A percentile compares a stretch with the other conserved stretches of the same genome.
These are phyloP conservation scores for Kryptopterus vitreolus DNA, from an alignment of 2,797 vertebrate species.

Conservation along the genomic window DNA sequence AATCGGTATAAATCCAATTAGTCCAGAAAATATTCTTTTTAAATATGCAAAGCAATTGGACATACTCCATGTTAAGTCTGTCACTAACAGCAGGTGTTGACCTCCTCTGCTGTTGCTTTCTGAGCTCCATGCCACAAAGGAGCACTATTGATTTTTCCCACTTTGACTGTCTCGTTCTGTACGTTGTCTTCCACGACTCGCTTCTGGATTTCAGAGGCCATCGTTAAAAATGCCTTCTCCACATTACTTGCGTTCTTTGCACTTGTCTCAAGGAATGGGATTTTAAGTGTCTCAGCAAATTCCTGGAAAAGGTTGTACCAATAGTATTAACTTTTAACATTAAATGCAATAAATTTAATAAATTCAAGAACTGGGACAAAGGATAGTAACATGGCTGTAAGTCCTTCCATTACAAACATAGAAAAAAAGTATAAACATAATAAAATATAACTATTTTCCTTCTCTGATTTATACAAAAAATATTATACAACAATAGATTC, in stretches of 20 bases:
- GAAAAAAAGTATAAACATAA: neutral
- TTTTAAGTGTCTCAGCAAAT: slow-evolving; percentile 69
- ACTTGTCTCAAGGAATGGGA: slow-evolving; percentile 78
- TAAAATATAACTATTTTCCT: neutral
- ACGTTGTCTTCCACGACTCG: slow-evolving; percentile 69
- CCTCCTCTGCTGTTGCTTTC: slow-evolving; percentile 62
- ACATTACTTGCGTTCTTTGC: slow-evolving; percentile 76
- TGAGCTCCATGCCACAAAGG: slow-evolving; percentile 73
- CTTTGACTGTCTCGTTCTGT: slow-evolving; percentile 60
- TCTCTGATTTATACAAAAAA: neutral
- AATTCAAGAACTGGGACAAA: neutral
- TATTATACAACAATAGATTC: neutral
- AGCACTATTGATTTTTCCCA: slow-evolving; percentile 72
- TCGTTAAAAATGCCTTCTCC: slow-evolving; percentile 71
- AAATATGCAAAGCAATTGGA: slow-evolving; percentile 25
- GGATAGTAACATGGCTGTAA: neutral
- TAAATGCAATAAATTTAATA: neutral
- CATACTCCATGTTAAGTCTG: neutral
- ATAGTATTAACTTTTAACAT: slow-evolving; percentile 10
- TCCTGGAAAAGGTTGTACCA: slow-evolving; percentile 63
- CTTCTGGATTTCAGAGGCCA: slow-evolving; percentile 78
- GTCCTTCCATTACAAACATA: neutral
- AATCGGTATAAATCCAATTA: slow-evolving; percentile 11
- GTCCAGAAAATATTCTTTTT: slow-evolving; percentile 8
- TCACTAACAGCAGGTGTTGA: slow-evolving; percentile 68